Percentiles rank a stretch among this genome's conserved stretches.
Evolutionary conservation across 1,140 invertebrate species (phyloP).

Genomic region (Lepeophtheirus salmonis): DNA sequence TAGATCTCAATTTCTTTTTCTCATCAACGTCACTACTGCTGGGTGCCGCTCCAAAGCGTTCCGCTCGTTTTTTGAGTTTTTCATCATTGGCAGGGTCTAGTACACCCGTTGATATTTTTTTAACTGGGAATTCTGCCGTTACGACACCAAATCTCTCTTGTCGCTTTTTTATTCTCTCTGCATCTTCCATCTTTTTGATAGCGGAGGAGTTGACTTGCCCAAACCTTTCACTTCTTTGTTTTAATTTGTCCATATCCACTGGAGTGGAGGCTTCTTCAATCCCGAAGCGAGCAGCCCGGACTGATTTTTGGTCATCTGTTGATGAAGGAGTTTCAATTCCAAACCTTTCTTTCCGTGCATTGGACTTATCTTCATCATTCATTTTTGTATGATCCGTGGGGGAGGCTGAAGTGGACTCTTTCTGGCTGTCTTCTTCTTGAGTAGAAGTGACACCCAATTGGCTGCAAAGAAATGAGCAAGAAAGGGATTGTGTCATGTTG

Average conservation of each 20-base stretch:
- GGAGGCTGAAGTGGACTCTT: neutral
- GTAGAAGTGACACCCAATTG: neutral
- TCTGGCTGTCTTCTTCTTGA: neutral
- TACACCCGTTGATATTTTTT: neutral
- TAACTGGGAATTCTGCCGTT: neutral
- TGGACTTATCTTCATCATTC: neutral
- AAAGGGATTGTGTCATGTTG: neutral
- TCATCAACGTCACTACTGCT: neutral
- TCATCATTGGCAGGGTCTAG: slow-evolving; percentile 1
- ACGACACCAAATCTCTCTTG: slow-evolving; percentile 18
- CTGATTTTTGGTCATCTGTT: neutral
- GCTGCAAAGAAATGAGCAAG: neutral
- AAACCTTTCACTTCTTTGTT: slow-evolving; percentile 16
- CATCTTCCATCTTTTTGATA: slow-evolving; percentile 10
- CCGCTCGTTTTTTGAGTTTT: slow-evolving; percentile 6
- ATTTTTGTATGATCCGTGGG: neutral
- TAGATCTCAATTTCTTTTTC: neutral
- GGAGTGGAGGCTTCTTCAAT: neutral
- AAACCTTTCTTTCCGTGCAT: neutral
- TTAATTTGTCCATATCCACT: slow-evolving; percentile 12
- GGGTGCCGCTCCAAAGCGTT: neutral
- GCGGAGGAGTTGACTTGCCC: neutral
- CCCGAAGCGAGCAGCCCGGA: slow-evolving; percentile 10
- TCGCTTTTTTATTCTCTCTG: slow-evolving; percentile 13
- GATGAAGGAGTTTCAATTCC: neutral